Conservation (phyloP, 2,888 invertebrate species). For the Archips xylosteana region DNA sequence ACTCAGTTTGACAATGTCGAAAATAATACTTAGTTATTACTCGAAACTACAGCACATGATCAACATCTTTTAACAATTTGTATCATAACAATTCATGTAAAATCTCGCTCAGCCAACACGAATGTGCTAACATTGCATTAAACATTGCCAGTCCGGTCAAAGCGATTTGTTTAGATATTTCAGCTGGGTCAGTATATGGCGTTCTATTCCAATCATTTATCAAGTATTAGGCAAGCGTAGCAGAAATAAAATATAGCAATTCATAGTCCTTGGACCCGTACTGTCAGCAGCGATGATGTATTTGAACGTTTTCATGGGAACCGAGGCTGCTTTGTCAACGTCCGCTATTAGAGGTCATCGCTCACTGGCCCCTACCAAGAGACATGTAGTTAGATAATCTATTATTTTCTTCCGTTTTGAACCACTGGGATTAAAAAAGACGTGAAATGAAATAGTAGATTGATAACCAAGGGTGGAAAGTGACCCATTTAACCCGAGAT, state of each 20-base stretch:
- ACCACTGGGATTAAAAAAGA: not conserved
- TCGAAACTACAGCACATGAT: too few relatives aligned
- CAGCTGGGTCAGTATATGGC: conserved; percentile 23
- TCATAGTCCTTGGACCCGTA: conserved; percentile 75
- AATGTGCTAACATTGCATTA: not conserved
- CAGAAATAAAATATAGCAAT: conserved; percentile 83
- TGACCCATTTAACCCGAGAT: too few relatives aligned
- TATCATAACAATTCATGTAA: not conserved
- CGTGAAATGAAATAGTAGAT: too few relatives aligned
- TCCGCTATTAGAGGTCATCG: conserved; percentile 80
- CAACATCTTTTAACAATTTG: too few relatives aligned
- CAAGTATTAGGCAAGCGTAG: conserved; percentile 75
- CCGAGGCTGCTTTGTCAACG: conserved; percentile 82
- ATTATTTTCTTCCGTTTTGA: conserved; percentile 29
- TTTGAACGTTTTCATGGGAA: conserved; percentile 83
- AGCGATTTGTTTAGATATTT: conserved; percentile 1
- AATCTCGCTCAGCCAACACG: not conserved
- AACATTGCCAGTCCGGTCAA: not conserved
- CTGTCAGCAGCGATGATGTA: conserved; percentile 82
- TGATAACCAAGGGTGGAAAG: too few relatives aligned
- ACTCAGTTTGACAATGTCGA: too few relatives aligned
- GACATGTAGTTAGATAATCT: conserved; percentile 30
- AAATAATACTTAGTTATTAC: too few relatives aligned
- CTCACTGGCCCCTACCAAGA: conserved; percentile 60
- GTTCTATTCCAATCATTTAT: conserved; percentile 72